These are phyloP conservation scores for Salmo trutta DNA, from an alignment of 2,797 vertebrate genomes.

Conservation along the genomic window DNA sequence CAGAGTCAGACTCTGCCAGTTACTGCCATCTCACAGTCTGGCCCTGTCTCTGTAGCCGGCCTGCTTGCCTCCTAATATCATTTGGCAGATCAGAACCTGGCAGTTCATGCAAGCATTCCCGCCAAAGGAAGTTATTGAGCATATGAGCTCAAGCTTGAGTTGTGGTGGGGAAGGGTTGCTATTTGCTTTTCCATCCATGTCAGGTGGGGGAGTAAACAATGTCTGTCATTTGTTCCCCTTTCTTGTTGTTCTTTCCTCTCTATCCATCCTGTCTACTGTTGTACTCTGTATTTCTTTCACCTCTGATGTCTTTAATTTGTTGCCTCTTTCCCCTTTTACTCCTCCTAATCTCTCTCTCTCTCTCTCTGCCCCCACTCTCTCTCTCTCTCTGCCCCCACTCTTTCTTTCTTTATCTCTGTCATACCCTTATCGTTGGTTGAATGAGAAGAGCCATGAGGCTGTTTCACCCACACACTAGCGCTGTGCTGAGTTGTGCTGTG, in stretches of 20 bases:
- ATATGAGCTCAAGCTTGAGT: constrained; percentile 58
- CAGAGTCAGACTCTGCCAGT: constrained; percentile 55
- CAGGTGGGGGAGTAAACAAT: not conserved
- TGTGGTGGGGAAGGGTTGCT: constrained; percentile 55
- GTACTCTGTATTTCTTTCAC: constrained; percentile 31
- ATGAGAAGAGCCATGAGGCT: constrained; percentile 79
- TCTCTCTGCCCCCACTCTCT: not conserved
- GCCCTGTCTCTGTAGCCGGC: constrained; percentile 69
- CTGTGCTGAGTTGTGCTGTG: constrained; percentile 66
- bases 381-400: not conserved
- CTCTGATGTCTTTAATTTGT: not conserved
- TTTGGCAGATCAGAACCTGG: constrained; percentile 71
- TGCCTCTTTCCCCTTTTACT: constrained; percentile 6
- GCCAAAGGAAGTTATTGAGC: constrained; percentile 65
- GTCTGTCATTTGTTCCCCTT: not conserved
- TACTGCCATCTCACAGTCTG: constrained; percentile 63
- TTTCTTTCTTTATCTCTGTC: too few relatives aligned
- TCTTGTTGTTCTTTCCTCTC: not conserved
- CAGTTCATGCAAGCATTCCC: constrained; percentile 64
- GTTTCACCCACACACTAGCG: constrained; percentile 64
- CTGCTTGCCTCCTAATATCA: constrained; percentile 66
- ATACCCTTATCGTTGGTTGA: constrained; percentile 74
- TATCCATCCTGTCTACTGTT: not conserved
- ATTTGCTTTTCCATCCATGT: constrained; percentile 53
- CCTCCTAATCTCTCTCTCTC: constrained; percentile 15